Percentiles rank a stretch among this genome's conserved stretches.
These are phyloP conservation scores for Bimastos eiseni DNA, from an alignment of 2,888 invertebrate genomes.

Conservation along the genomic window DNA sequence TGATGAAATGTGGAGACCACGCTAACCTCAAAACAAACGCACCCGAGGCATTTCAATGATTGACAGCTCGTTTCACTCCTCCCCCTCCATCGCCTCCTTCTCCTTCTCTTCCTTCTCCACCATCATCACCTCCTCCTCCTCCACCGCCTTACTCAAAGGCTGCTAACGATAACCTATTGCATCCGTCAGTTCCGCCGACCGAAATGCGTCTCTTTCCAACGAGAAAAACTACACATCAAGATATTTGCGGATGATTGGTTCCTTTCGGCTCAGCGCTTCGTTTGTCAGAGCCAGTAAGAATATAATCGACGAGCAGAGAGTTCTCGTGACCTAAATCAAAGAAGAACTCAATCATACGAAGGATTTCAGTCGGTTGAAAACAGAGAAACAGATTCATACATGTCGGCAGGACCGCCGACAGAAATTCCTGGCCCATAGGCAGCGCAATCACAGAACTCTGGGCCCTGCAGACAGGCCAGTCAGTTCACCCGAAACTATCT, in stretches of 20 bases:
- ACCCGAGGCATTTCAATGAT: neutral
- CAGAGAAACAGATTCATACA: no score
- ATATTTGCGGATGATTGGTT: neutral
- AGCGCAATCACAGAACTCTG: no score
- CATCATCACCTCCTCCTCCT: no score
- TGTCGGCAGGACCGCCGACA: no score
- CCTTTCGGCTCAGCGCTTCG: neutral
- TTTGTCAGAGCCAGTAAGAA: neutral
- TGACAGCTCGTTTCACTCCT: neutral
- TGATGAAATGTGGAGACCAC: constrained; percentile 6
- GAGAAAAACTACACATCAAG: neutral
- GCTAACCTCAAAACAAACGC: constrained; percentile 7
- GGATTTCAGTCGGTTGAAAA: no score
- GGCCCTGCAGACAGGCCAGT: no score
- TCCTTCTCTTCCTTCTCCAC: neutral
- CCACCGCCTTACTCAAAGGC: neutral
- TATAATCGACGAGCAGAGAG: neutral
- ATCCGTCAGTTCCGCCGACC: neutral
- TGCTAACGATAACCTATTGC: neutral
- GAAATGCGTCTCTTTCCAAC: neutral
- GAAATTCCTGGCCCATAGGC: no score
- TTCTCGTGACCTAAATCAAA: neutral
- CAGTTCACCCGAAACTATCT: no score
- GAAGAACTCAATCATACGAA: neutral
- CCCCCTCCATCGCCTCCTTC: neutral